Percentiles rank a stretch among this genome's conserved stretches.
phyloP scores from a whole-genome alignment of 2,113 vertebrate genomes.

The Takifugu flavidus region DNA sequence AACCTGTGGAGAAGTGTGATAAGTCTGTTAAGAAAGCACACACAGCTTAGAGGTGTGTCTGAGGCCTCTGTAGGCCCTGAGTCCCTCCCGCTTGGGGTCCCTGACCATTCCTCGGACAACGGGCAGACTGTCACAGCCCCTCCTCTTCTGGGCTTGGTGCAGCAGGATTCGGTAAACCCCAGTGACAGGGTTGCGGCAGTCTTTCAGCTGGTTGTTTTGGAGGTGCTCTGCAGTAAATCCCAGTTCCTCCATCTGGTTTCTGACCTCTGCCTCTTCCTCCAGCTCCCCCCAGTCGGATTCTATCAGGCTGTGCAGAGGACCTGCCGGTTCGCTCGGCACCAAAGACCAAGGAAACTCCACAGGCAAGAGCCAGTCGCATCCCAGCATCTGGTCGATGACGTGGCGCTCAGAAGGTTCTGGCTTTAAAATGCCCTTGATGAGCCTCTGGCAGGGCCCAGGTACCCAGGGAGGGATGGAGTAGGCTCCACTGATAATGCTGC shows the following conservation, averaged over 20 bases:
- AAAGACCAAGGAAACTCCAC: conserved; percentile 79
- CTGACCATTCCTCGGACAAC: conserved; percentile 77
- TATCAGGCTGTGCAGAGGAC: conserved; percentile 71
- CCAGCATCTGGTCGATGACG: conserved; percentile 84
- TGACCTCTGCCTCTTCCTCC: conserved; percentile 79
- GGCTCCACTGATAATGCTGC: conserved; percentile 79
- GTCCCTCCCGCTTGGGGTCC: conserved; percentile 75
- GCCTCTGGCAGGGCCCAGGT: conserved; percentile 83
- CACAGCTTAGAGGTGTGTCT: conserved; percentile 91
- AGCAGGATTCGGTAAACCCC: conserved; percentile 88
- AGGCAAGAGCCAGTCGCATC: conserved; percentile 88
- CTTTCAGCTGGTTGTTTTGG: conserved; percentile 74
- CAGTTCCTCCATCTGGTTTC: conserved; percentile 76
- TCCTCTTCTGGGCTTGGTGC: conserved; percentile 81
- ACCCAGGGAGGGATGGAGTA: conserved; percentile 81
- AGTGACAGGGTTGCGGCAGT: conserved; percentile 79
- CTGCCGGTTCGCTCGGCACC: conserved; percentile 66
- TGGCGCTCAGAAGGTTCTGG: conserved; percentile 73
- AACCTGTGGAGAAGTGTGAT: not conserved
- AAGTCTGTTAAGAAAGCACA: conserved; percentile 77
- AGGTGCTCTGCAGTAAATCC: conserved; percentile 84
- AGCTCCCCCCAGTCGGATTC: conserved; percentile 52
- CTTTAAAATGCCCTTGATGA: conserved; percentile 86
- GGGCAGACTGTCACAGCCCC: conserved; percentile 77
- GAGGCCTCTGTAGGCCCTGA: conserved; percentile 75